These are phyloP conservation scores for Scolopax mira DNA, from an alignment of 2,113 vertebrate genomes.

Conservation along the genomic window DNA sequence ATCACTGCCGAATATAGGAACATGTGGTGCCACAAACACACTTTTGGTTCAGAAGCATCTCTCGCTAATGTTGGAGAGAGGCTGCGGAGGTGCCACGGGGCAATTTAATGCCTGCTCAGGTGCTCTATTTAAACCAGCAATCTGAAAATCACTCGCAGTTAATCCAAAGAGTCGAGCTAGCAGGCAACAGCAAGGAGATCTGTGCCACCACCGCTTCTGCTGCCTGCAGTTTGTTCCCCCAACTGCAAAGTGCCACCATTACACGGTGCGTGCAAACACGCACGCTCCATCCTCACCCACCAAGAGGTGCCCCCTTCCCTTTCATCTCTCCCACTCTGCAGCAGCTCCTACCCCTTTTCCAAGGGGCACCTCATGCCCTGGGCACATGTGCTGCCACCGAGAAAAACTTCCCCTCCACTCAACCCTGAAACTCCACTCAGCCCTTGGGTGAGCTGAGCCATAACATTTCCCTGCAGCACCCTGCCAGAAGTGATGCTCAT, in stretches of 20 bases:
- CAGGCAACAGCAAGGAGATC: background rate
- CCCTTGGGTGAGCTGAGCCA: background rate
- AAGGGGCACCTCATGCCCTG: background rate
- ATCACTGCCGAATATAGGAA: conserved; percentile 41
- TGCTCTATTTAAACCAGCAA: background rate
- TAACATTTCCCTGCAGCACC: background rate
- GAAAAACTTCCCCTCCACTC: background rate
- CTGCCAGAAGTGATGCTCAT: background rate
- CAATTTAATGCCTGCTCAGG: background rate
- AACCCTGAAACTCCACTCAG: background rate
- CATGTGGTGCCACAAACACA: conserved; percentile 52
- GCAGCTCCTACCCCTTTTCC: background rate
- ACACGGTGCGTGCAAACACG: background rate
- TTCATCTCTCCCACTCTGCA: background rate
- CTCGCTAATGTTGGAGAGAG: background rate
- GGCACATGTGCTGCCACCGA: background rate
- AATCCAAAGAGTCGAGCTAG: background rate
- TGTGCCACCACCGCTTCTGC: background rate
- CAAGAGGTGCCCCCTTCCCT: background rate
- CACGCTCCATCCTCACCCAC: background rate
- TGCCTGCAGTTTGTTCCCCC: background rate
- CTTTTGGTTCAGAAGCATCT: conserved; percentile 27
- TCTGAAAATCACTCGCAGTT: background rate
- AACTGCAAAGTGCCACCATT: background rate
- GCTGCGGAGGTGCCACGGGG: background rate